Conservation (phyloP, 2,888 invertebrate genomes). For the Leptinotarsa tumamoca region DNA sequence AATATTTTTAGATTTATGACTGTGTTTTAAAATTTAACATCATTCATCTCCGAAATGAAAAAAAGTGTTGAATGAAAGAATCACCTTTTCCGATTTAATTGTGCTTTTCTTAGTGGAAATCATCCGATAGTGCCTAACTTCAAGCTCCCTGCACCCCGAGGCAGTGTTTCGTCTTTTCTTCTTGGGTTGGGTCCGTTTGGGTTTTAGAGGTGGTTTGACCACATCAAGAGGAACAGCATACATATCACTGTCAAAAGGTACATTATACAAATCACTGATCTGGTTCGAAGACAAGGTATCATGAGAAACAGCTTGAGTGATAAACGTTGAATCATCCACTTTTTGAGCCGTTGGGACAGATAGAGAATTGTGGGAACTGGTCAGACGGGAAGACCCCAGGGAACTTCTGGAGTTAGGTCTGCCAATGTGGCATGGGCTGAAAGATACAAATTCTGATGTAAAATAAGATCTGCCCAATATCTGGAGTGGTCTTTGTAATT, state of each 20-base stretch:
- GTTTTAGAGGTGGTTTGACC: constrained; percentile 72
- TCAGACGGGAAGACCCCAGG: constrained; percentile 80
- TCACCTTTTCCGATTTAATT: constrained; percentile 50
- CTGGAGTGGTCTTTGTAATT: constrained; percentile 47
- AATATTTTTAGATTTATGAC: no score
- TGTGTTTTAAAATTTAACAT: no score
- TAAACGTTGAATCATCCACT: constrained; percentile 87
- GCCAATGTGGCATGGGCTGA: constrained; percentile 71
- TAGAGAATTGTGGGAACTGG: constrained; percentile 87
- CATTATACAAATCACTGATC: constrained; percentile 88
- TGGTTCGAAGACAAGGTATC: constrained; percentile 83
- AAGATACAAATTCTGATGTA: constrained; percentile 72
- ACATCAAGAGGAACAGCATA: constrained; percentile 89
- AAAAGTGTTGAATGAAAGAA: not conserved
- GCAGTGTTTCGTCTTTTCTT: constrained; percentile 62
- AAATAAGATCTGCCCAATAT: constrained; percentile 65
- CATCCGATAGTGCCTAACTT: constrained; percentile 50
- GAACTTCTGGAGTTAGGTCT: constrained; percentile 83
- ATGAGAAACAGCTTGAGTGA: constrained; percentile 90
- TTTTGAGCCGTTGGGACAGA: constrained; percentile 78
- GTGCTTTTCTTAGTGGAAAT: constrained; percentile 47
- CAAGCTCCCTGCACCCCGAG: constrained; percentile 66
- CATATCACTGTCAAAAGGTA: constrained; percentile 89
- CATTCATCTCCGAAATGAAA: not conserved
- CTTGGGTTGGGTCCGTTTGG: constrained; percentile 60